Evolutionary conservation across 2,888 invertebrate genomes (phyloP).

Genomic region (Acanthosoma haemorrhoidale): DNA sequence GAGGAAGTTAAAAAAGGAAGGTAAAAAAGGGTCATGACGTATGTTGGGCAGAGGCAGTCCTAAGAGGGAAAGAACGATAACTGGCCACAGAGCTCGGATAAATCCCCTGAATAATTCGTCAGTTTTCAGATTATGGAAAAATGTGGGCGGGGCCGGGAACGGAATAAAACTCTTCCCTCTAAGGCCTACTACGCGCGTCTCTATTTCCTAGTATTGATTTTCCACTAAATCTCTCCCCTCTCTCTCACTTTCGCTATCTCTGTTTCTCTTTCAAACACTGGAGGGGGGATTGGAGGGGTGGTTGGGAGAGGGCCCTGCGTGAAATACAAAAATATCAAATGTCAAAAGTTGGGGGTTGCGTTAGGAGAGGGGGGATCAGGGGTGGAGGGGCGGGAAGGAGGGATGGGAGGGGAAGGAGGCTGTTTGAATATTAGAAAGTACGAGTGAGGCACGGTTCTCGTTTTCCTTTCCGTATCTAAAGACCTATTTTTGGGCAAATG

Average conservation of each 20-base stretch:
- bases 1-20: not conserved
- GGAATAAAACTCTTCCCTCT: conserved; percentile 15
- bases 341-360: conserved; percentile 31
- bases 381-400: conserved; percentile 15
- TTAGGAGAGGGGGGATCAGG: not conserved
- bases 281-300: not conserved
- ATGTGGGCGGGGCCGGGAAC: conserved; percentile 20
- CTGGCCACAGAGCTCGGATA: not conserved
- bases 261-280: conserved; percentile 2
- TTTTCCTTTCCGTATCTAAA: not conserved
- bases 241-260: conserved; percentile 10
- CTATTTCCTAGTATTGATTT: conserved; percentile 37
- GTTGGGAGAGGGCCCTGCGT: conserved; percentile 24
- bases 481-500: too few relatives aligned
- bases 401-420: conserved; percentile 21
- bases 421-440: conserved; percentile 37
- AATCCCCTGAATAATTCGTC: conserved; percentile 5
- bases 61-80: not conserved
- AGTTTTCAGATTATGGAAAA: conserved; percentile 13
- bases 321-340: conserved; percentile 37
- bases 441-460: not conserved
- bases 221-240: conserved; percentile 29
- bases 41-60: not conserved
- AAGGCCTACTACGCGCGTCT: conserved; percentile 24
- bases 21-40: not conserved